phyloP scores from a whole-genome alignment of 2,797 vertebrate genomes.

The Rhadinocentrus ornatus region DNA sequence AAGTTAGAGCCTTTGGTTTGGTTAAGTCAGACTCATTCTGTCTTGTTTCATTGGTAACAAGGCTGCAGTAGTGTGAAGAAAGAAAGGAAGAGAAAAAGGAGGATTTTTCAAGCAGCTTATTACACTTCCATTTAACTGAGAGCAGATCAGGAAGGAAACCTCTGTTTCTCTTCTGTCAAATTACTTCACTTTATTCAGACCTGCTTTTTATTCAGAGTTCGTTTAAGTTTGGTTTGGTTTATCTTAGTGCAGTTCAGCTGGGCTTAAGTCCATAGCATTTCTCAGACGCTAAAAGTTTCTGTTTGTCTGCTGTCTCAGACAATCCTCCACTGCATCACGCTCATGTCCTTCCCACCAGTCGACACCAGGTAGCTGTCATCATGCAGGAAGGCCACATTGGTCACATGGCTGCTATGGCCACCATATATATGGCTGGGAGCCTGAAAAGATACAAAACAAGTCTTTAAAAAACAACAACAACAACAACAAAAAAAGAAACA shows the following conservation, averaged over 20 bases:
- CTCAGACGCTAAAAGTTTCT: slow-evolving; percentile 18
- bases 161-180: slow-evolving; percentile 42
- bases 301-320: slow-evolving; percentile 76
- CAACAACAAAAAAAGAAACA: no score
- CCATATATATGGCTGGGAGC: slow-evolving; percentile 93
- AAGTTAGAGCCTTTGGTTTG: slow-evolving; percentile 73
- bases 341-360: slow-evolving; percentile 97
- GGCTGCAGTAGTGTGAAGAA: slow-evolving; percentile 60
- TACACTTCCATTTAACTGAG: slow-evolving; percentile 32
- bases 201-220: slow-evolving; percentile 42
- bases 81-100: slow-evolving; percentile 40
- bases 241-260: slow-evolving; percentile 41
- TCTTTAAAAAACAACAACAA: not conserved
- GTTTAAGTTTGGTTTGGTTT: slow-evolving; percentile 63
- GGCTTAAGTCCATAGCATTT: slow-evolving; percentile 17
- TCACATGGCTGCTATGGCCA: slow-evolving; percentile 98
- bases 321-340: slow-evolving; percentile 98
- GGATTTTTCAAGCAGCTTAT: slow-evolving; percentile 34
- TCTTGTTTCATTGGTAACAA: slow-evolving; percentile 44
- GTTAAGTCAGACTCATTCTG: slow-evolving; percentile 42
- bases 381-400: slow-evolving; percentile 93
- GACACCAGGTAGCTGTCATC: slow-evolving; percentile 95
- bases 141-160: slow-evolving; percentile 46
- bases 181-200: slow-evolving; percentile 50
- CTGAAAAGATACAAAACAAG: slow-evolving; percentile 74